phyloP scores from a whole-genome alignment of 2,113 vertebrate genomes.

The Brachypodius melanocephalos region DNA sequence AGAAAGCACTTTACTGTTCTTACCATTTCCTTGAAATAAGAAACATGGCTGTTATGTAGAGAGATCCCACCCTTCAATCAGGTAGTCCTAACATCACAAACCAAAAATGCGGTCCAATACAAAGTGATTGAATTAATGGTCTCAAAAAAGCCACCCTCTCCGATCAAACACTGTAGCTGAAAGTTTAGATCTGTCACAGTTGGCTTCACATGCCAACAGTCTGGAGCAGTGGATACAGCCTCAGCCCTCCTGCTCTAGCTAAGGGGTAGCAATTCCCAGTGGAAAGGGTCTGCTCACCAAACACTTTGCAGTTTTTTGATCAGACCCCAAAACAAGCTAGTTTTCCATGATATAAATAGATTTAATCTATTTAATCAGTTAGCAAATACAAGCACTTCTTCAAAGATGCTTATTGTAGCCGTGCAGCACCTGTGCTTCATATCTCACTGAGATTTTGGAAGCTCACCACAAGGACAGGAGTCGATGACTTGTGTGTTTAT shows the following conservation, averaged over 20 bases:
- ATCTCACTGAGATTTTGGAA: rapidly evolving
- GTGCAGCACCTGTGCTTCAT: not conserved
- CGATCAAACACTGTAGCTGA: not conserved
- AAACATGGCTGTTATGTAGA: not conserved
- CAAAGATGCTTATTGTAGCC: not conserved
- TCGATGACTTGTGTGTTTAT: not conserved
- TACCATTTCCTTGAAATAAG: not conserved
- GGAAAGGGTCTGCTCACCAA: not conserved
- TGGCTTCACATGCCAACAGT: not conserved
- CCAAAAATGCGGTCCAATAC: not conserved
- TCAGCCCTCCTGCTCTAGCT: not conserved
- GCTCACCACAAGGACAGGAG: not conserved
- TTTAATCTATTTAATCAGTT: not conserved
- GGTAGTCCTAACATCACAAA: not conserved
- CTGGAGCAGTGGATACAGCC: rapidly evolving
- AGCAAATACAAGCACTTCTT: not conserved
- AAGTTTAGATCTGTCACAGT: not conserved
- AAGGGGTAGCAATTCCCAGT: not conserved
- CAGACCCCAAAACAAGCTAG: not conserved
- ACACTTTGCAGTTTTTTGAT: not conserved
- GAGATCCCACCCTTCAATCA: not conserved
- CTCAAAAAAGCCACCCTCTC: not conserved
- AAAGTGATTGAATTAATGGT: not conserved
- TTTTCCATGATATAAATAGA: not conserved
- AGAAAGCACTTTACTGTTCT: not conserved